Evolutionary conservation across 2,888 invertebrate species (phyloP).

Genomic region (Ectropis crepuscularia): DNA sequence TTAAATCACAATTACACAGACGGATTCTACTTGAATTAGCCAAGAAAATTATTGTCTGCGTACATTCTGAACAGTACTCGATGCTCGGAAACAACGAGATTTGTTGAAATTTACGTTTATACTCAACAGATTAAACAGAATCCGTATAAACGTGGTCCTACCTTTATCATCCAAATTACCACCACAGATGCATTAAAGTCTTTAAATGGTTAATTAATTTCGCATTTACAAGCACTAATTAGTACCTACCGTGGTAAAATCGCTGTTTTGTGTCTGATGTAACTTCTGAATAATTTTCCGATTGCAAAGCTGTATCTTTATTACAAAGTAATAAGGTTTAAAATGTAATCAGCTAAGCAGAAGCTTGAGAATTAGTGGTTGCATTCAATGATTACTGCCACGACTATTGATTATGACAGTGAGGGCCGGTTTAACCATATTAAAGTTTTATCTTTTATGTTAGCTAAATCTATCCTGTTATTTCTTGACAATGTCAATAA

Average conservation of each 20-base stretch:
- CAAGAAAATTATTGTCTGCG: no score
- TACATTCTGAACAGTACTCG: no score
- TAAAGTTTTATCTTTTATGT: no score
- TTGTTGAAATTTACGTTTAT: no score
- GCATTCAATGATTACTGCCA: constrained; percentile 19
- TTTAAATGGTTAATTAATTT: constrained; percentile 37
- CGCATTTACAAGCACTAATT: constrained; percentile 32
- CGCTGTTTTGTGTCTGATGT: constrained; percentile 23
- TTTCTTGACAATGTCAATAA: no score
- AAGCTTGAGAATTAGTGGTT: constrained; percentile 6
- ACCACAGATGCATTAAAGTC: constrained; percentile 23
- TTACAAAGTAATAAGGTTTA: constrained; percentile 15
- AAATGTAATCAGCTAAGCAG: constrained; percentile 7
- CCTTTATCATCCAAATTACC: constrained; percentile 25
- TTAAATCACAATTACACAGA: no score
- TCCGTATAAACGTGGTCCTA: no score
- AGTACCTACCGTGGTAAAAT: constrained; percentile 28
- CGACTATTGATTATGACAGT: constrained; percentile 9
- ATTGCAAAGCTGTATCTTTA: constrained; percentile 8
- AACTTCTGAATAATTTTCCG: background rate
- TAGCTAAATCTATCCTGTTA: no score
- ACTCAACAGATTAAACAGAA: no score
- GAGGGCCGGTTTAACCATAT: constrained; percentile 3
- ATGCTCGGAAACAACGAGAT: no score
- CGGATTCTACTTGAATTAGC: no score